phyloP scores from a whole-genome alignment of 2,888 invertebrate genomes.

The Anthrax anthrax region DNA sequence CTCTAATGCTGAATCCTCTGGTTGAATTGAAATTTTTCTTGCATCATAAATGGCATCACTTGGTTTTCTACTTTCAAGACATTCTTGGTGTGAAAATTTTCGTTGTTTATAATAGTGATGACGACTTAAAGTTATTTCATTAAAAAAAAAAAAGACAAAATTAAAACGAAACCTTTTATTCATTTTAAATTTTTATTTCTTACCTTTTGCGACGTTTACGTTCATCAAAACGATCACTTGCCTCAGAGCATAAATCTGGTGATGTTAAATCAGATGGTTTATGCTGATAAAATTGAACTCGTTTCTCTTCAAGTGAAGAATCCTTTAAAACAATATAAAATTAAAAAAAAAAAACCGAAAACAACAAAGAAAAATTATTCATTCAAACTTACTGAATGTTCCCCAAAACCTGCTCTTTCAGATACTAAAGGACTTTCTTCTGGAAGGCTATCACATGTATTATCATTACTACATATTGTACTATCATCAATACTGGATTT shows the following conservation, averaged over 20 bases:
- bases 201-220: conserved; percentile 38
- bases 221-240: conserved; percentile 33
- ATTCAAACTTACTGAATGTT: conserved; percentile 30
- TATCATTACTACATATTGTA: neutral
- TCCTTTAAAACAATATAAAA: conserved; percentile 17
- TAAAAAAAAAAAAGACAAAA: too few species aligned
- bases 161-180: too few species aligned
- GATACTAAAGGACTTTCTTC: conserved; percentile 34
- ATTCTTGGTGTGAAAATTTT: conserved; percentile 67
- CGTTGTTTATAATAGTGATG: conserved; percentile 50
- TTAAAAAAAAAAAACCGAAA: neutral
- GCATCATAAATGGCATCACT: conserved; percentile 20
- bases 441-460: conserved; percentile 27
- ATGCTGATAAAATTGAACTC: conserved; percentile 38
- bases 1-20: conserved; percentile 62
- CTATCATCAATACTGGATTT: conserved; percentile 2
- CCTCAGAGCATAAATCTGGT: conserved; percentile 26
- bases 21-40: conserved; percentile 50
- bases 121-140: conserved; percentile 34
- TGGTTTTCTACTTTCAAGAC: conserved; percentile 34
- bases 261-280: conserved; percentile 26
- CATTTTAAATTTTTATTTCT: conserved; percentile 11
- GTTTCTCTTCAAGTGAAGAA: conserved; percentile 33
- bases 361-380: too few species aligned
- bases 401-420: conserved; percentile 33